Evolutionary conservation across 2,113 vertebrate genomes (phyloP).

Genomic region (Hippocampus comes): DNA sequence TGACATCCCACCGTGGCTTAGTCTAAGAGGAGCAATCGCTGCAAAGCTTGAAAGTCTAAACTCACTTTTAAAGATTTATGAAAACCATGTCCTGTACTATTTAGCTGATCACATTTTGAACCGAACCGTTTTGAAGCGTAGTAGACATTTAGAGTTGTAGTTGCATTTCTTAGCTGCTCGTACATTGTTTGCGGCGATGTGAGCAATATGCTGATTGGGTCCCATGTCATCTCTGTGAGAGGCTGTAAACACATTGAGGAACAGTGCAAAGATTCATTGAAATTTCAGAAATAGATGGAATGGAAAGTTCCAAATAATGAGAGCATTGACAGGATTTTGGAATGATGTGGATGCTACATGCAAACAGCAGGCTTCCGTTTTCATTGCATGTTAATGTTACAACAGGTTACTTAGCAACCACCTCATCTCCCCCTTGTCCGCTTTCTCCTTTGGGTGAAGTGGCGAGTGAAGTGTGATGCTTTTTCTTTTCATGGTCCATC

Average conservation of each 20-base stretch:
- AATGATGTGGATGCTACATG: slow-evolving; percentile 46
- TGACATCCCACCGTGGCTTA: slow-evolving; percentile 23
- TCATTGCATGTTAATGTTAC: slow-evolving; percentile 66
- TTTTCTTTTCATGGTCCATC: slow-evolving; percentile 52
- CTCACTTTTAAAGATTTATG: slow-evolving; percentile 46
- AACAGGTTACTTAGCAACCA: slow-evolving; percentile 68
- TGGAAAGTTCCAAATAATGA: not conserved
- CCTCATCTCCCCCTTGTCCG: not conserved
- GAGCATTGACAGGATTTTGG: slow-evolving; percentile 2
- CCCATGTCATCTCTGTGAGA: not conserved
- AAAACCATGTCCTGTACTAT: not conserved
- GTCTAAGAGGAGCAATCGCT: slow-evolving; percentile 31
- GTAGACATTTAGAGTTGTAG: not conserved
- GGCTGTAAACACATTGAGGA: not conserved
- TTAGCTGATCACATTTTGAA: not conserved
- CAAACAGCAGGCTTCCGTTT: slow-evolving; percentile 64
- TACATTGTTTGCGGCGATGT: slow-evolving; percentile 1
- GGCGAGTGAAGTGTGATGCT: slow-evolving; percentile 54
- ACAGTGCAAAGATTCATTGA: not conserved
- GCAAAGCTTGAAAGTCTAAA: slow-evolving; percentile 39
- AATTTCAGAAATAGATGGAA: not conserved
- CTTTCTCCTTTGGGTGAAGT: slow-evolving; percentile 53
- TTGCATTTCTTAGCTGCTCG: not conserved
- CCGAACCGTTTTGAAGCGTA: slow-evolving; percentile 1
- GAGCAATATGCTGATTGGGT: slow-evolving; percentile 2